Conservation (phyloP, 2,797 vertebrate species). For the Tokudaia muenninki region DNA sequence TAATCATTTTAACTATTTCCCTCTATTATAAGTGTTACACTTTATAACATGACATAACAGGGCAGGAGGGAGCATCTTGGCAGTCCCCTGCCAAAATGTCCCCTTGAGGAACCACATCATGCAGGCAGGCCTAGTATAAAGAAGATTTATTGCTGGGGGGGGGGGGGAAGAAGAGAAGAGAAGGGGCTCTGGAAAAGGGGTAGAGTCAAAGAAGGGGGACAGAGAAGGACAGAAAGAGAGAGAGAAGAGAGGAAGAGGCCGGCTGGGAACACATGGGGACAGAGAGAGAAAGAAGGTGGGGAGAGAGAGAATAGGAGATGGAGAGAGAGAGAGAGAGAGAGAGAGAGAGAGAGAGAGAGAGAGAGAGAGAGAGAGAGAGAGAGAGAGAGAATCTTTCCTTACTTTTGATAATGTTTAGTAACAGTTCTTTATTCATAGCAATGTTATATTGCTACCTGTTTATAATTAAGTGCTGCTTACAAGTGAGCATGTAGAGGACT, state of each 20-base stretch:
- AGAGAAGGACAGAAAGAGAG: not conserved
- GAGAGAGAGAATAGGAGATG: too few relatives aligned
- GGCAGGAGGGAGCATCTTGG: not conserved
- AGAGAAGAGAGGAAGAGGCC: not conserved
- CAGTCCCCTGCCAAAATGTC: not conserved
- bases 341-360: not conserved
- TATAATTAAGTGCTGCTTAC: not conserved
- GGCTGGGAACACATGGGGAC: too few relatives aligned
- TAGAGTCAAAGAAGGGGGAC: not conserved
- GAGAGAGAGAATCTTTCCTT: not conserved
- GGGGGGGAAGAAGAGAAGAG: too few relatives aligned
- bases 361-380: too few relatives aligned
- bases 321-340: too few relatives aligned
- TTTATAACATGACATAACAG: not conserved
- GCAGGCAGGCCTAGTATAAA: not conserved
- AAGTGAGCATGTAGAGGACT: not conserved
- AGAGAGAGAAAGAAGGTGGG: not conserved
- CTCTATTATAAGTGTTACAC: not conserved
- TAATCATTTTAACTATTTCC: not conserved
- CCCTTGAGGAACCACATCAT: not conserved
- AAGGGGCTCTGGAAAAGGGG: not conserved
- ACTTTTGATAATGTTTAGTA: not conserved
- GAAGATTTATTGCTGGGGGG: not conserved
- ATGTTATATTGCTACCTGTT: not conserved
- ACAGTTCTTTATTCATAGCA: slow-evolving; percentile 23